Conservation (phyloP, 2,888 invertebrate genomes). For the Tinea semifulvella region DNA sequence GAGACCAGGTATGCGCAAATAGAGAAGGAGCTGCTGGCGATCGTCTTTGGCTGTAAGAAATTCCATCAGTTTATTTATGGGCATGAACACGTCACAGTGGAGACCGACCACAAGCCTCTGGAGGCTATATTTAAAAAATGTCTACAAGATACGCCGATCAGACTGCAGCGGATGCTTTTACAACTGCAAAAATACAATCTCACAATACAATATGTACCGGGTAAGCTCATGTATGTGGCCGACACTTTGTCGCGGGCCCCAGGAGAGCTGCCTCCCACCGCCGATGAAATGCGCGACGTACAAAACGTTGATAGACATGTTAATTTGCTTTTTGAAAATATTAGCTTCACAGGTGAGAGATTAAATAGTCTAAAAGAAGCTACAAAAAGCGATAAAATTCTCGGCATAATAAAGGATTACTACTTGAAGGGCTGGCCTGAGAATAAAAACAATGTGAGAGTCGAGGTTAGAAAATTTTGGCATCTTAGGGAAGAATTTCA, state of each 20-base stretch:
- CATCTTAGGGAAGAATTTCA: not conserved
- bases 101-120: slow-evolving; percentile 29
- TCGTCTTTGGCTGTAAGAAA: slow-evolving; percentile 19
- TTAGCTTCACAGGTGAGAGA: not conserved
- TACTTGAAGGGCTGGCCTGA: slow-evolving; percentile 2
- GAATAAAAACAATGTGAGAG: not conserved
- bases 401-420: not conserved
- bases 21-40: slow-evolving; percentile 21
- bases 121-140: slow-evolving; percentile 26
- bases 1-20: slow-evolving; percentile 19
- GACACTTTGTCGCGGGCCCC: slow-evolving; percentile 27
- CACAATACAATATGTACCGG: slow-evolving; percentile 24
- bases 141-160: slow-evolving; percentile 21
- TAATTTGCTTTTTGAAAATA: not conserved
- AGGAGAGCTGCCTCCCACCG: slow-evolving; percentile 14
- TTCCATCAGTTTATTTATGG: slow-evolving; percentile 23
- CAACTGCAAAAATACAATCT: slow-evolving; percentile 24
- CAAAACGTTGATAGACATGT: not conserved
- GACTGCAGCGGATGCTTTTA: slow-evolving; percentile 27
- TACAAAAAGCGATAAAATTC: not conserved
- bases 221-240: slow-evolving; percentile 25
- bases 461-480: not conserved
- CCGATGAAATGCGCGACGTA: slow-evolving; percentile 15
- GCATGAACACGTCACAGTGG: slow-evolving; percentile 22
- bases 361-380: no score